Evolutionary conservation across 2,888 invertebrate genomes (phyloP).

Genomic region (Congeria kusceri): DNA sequence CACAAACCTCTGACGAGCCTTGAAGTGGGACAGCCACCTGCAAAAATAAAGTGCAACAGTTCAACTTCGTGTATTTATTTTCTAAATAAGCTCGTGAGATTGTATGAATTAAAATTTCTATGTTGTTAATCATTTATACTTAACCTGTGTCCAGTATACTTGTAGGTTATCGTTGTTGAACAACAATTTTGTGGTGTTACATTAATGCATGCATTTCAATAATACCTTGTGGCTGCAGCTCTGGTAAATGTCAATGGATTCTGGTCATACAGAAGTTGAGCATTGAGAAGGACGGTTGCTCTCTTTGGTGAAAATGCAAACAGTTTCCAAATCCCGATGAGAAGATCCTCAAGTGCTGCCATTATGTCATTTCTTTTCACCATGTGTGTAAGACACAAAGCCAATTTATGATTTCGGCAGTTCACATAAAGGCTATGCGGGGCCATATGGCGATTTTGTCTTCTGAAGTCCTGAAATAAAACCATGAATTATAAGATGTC

Average conservation of each 20-base stretch:
- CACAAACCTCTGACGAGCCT: not conserved
- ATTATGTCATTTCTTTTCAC: constrained; percentile 28
- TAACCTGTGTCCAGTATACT: too few species aligned
- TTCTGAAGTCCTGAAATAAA: constrained; percentile 35
- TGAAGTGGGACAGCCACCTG: not conserved
- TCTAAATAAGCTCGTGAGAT: not conserved
- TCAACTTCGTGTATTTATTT: too few species aligned
- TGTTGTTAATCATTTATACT: not conserved
- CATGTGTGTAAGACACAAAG: constrained; percentile 47
- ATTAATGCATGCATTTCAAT: not conserved
- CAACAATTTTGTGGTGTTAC: not conserved
- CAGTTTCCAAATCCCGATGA: constrained; percentile 44
- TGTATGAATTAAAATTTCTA: not conserved
- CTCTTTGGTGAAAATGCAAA: constrained; percentile 39
- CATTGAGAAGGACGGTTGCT: constrained; percentile 21
- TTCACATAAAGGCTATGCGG: constrained; percentile 41
- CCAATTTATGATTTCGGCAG: constrained; percentile 50
- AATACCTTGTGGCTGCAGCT: constrained; percentile 40
- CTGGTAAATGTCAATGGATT: constrained; percentile 32
- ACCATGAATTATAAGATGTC: too few species aligned
- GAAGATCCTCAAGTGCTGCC: constrained; percentile 27
- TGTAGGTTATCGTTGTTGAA: not conserved
- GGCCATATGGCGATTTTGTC: constrained; percentile 20
- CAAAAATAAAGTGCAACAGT: not conserved
- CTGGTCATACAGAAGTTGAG: constrained; percentile 43